Conservation (phyloP, 2,888 invertebrate species). For the Blastobasis adustella region DNA sequence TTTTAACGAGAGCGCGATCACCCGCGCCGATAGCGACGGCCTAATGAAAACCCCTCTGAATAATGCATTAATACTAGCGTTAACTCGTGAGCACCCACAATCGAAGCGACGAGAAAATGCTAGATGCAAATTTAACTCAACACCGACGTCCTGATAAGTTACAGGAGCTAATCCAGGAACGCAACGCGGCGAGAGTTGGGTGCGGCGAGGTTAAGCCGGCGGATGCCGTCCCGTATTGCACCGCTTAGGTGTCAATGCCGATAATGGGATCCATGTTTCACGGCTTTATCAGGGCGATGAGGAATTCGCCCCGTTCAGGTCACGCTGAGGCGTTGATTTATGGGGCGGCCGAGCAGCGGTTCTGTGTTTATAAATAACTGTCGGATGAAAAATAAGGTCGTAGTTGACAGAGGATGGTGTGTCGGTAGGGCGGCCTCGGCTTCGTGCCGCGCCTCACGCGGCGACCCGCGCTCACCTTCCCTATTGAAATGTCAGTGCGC, state of each 20-base stretch:
- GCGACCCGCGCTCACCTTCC: constrained; percentile 65
- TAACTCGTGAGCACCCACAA: constrained; percentile 71
- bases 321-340: constrained; percentile 36
- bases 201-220: constrained; percentile 39
- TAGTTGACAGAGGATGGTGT: constrained; percentile 20
- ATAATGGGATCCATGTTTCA: constrained; percentile 37
- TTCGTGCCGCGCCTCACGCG: constrained; percentile 63
- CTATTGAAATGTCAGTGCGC: constrained; percentile 72
- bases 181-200: constrained; percentile 22
- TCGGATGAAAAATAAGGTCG: constrained; percentile 30
- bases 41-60: constrained; percentile 73
- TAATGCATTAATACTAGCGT: constrained; percentile 74
- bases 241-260: constrained; percentile 28
- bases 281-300: constrained; percentile 35
- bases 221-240: constrained; percentile 19
- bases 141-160: constrained; percentile 57
- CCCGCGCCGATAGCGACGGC: constrained; percentile 61
- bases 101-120: constrained; percentile 62
- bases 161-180: constrained; percentile 51
- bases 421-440: constrained; percentile 32
- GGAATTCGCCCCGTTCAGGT: constrained; percentile 28
- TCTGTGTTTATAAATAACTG: constrained; percentile 32
- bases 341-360: constrained; percentile 20
- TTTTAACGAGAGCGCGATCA: constrained; percentile 72
- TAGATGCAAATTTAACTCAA: constrained; percentile 69